phyloP scores from a whole-genome alignment of 1,140 invertebrate genomes.

The Drosophila equinoxialis region DNA sequence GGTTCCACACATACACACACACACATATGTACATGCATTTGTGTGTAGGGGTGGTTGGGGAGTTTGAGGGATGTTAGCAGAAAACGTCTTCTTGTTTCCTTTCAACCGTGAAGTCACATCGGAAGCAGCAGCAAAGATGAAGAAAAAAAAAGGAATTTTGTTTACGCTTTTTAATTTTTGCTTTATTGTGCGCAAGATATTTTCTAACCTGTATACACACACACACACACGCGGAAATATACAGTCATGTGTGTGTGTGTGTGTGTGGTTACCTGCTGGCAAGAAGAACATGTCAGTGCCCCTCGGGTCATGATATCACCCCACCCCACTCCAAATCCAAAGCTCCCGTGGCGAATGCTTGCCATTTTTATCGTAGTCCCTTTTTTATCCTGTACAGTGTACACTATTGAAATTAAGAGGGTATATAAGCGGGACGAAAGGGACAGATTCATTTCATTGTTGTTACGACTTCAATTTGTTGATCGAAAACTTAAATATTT shows the following conservation, averaged over 20 bases:
- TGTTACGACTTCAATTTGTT: too few relatives aligned
- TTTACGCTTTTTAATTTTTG: slow-evolving; percentile 81
- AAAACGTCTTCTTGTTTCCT: not conserved
- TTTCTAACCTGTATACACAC: slow-evolving; percentile 28
- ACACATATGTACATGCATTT: too few relatives aligned
- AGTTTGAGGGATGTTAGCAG: not conserved
- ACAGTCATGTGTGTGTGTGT: not conserved
- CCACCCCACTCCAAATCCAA: not conserved
- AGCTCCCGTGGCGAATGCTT: slow-evolving; percentile 24
- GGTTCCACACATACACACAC: too few relatives aligned
- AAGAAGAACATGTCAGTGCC: slow-evolving; percentile 29
- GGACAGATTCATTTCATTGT: too few relatives aligned
- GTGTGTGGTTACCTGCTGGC: slow-evolving; percentile 3
- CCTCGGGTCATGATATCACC: not conserved
- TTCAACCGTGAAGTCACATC: not conserved
- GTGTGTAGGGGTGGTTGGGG: not conserved
- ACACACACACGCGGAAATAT: not conserved
- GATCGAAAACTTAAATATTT: too few relatives aligned
- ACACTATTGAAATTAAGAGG: too few relatives aligned
- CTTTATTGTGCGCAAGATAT: slow-evolving; percentile 80
- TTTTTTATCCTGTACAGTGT: slow-evolving; percentile 6
- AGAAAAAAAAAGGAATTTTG: slow-evolving; percentile 57
- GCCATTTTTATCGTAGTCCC: slow-evolving; percentile 27
- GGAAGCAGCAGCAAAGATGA: slow-evolving; percentile 9
- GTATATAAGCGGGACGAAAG: not conserved